A percentile compares a stretch with the other conserved stretches of the same genome.
Conservation (phyloP, 2,113 vertebrate species). For the Brachionichthys hirsutus region DNA sequence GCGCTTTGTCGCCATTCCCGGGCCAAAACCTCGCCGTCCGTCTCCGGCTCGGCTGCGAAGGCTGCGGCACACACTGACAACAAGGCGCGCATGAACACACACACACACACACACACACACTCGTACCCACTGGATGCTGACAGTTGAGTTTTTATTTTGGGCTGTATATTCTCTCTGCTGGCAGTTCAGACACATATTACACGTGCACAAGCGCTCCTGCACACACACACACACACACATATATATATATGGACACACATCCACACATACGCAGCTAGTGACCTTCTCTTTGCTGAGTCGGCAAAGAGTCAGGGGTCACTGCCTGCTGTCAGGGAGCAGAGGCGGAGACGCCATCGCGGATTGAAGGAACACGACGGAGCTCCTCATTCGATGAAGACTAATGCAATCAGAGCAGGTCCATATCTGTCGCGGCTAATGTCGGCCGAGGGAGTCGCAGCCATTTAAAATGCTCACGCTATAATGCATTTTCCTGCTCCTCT, state of each 20-base stretch:
- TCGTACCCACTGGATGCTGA: constrained; percentile 62
- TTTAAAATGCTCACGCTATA: constrained; percentile 57
- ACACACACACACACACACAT: constrained; percentile 31
- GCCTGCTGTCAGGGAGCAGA: constrained; percentile 63
- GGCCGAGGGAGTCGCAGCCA: constrained; percentile 60
- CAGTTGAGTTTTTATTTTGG: constrained; percentile 77
- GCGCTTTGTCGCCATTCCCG: constrained; percentile 48
- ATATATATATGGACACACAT: constrained; percentile 50
- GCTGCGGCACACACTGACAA: constrained; percentile 54
- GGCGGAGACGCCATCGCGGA: constrained; percentile 28
- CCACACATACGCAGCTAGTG: constrained; percentile 31
- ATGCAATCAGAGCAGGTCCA: constrained; percentile 63
- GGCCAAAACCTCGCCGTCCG: constrained; percentile 36
- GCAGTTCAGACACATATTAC: constrained; percentile 69
- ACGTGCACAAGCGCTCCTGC: constrained; percentile 22
- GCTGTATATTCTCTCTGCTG: constrained; percentile 68
- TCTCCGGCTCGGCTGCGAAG: constrained; percentile 35
- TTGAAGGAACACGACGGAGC: constrained; percentile 37
- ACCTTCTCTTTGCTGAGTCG: constrained; percentile 76
- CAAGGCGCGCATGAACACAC: constrained; percentile 46
- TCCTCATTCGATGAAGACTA: constrained; percentile 66
- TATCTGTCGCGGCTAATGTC: constrained; percentile 65
- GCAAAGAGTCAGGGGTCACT: constrained; percentile 75
- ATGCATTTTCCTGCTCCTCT: constrained; percentile 55
- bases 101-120: constrained; percentile 37